Conservation (phyloP, 2,888 invertebrate species). For the Latrodectus elegans region DNA sequence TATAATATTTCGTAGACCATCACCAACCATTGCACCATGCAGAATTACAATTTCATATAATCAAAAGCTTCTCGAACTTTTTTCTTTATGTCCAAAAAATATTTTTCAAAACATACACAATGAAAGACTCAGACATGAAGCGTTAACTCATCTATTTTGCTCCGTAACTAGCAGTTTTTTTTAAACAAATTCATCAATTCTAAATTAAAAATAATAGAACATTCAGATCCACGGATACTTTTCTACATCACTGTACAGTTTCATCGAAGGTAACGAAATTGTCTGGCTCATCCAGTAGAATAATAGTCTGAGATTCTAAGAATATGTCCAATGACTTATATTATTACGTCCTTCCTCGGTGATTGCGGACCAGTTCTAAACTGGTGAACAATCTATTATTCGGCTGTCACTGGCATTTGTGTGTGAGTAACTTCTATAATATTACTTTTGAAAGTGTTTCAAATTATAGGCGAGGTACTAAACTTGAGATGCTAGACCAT, state of each 20-base stretch:
- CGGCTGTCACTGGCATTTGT: no score
- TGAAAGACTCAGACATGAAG: neutral
- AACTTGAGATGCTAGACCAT: slow-evolving; percentile 52
- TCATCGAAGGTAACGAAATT: neutral
- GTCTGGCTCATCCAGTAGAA: no score
- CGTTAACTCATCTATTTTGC: neutral
- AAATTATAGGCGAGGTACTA: neutral
- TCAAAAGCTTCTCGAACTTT: neutral
- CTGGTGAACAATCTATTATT: no score
- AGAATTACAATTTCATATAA: neutral
- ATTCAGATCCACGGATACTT: neutral
- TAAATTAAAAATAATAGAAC: neutral
- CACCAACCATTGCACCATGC: neutral
- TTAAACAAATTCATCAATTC: neutral
- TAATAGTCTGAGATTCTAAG: neutral
- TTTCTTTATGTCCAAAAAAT: neutral
- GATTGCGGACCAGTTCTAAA: no score
- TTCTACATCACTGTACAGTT: slow-evolving; percentile 1
- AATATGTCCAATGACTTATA: neutral
- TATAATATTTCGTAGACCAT: neutral
- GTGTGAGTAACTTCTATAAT: neutral
- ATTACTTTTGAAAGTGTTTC: neutral
- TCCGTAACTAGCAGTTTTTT: neutral
- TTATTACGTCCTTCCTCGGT: no score
- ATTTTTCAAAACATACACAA: neutral